A percentile compares a stretch with the other conserved stretches of the same genome.
phyloP scores from a whole-genome alignment of 2,113 vertebrate genomes.

The Globicephala melas region DNA sequence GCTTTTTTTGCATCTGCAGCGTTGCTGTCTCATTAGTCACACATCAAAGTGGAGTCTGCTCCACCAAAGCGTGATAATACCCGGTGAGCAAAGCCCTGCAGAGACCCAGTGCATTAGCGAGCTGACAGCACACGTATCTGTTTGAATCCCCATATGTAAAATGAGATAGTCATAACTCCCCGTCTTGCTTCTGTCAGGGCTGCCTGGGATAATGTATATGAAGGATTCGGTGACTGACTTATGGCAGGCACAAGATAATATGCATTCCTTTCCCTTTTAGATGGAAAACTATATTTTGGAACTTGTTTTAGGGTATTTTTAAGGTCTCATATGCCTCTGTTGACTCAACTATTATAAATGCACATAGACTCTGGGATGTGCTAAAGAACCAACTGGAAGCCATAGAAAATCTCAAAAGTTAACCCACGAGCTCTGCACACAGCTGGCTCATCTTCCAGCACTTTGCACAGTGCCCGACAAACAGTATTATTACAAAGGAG shows the following conservation, averaged over 20 bases:
- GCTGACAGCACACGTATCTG: accelerated
- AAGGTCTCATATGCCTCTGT: not conserved
- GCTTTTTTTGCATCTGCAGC: not conserved
- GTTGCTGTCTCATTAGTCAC: not conserved
- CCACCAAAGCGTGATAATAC: not conserved
- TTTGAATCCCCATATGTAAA: not conserved
- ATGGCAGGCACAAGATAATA: not conserved
- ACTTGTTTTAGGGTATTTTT: not conserved
- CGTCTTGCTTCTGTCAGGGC: accelerated
- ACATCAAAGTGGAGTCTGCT: constrained; percentile 41
- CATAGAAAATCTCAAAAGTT: not conserved
- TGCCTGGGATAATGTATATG: accelerated
- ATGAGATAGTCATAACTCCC: not conserved
- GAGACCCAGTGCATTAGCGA: not conserved
- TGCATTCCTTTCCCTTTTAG: not conserved
- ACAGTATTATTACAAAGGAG: not conserved
- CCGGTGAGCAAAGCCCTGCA: not conserved
- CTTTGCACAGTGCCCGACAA: not conserved
- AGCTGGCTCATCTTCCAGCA: not conserved
- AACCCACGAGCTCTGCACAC: not conserved
- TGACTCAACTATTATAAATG: not conserved
- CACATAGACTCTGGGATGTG: not conserved
- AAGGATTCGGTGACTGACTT: not conserved
- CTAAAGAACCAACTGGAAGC: not conserved
- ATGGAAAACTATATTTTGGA: not conserved